phyloP scores from a whole-genome alignment of 2,113 vertebrate genomes.

The Festucalex cinctus region DNA sequence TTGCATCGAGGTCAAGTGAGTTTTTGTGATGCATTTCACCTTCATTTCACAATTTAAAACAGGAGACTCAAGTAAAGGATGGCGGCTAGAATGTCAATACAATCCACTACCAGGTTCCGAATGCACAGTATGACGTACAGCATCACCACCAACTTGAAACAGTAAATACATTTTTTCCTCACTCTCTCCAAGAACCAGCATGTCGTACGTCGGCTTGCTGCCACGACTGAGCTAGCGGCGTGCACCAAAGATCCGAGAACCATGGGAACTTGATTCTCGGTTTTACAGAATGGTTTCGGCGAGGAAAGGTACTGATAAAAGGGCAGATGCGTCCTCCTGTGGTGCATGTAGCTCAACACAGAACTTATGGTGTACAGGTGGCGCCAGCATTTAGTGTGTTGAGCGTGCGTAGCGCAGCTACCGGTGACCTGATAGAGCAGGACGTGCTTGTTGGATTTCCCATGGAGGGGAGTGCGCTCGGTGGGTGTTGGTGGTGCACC shows the following conservation, averaged over 20 bases:
- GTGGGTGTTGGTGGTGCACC: background rate
- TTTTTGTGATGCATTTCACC: background rate
- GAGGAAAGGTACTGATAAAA: background rate
- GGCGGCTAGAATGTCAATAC: background rate
- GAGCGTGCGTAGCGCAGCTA: background rate
- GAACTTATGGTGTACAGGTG: background rate
- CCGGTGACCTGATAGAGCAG: conserved; percentile 2
- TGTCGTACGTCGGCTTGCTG: background rate
- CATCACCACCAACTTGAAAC: conserved; percentile 4
- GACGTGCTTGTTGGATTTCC: conserved; percentile 5
- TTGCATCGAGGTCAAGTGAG: background rate
- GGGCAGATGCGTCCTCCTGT: background rate
- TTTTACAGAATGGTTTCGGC: background rate
- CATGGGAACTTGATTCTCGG: background rate
- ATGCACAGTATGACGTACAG: conserved; percentile 5
- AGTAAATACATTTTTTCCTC: background rate
- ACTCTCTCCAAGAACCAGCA: background rate
- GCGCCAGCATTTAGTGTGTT: background rate
- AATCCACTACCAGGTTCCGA: conserved; percentile 2
- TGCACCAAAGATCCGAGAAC: background rate
- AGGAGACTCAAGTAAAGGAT: background rate
- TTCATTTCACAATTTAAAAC: conserved; percentile 1
- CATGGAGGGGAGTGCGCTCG: background rate
- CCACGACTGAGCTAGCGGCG: background rate
- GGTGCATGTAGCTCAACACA: background rate